A percentile compares a stretch with the other conserved stretches of the same genome.
Conservation (phyloP, 2,888 invertebrate genomes). For the Branchipolynoe longqiensis region DNA sequence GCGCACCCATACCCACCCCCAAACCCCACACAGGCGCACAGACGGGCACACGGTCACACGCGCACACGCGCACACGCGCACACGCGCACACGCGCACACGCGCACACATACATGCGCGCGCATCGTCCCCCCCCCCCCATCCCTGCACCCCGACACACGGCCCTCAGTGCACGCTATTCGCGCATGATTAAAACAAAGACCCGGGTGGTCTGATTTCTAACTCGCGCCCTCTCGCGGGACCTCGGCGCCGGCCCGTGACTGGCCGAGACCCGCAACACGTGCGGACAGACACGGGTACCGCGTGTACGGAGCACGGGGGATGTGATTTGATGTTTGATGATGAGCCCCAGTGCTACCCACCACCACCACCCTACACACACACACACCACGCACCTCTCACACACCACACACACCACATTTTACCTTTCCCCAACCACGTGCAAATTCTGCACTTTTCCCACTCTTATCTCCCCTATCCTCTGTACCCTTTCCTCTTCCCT, state of each 20-base stretch:
- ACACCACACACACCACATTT: slow-evolving; percentile 8
- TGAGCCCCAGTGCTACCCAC: not conserved
- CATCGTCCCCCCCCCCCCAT: too few relatives aligned
- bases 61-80: too few relatives aligned
- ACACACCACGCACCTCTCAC: not conserved
- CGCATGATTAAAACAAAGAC: slow-evolving; percentile 47
- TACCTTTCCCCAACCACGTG: too few relatives aligned
- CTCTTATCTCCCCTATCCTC: not conserved
- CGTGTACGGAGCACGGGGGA: not conserved
- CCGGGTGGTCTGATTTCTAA: slow-evolving; percentile 44
- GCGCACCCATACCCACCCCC: too few relatives aligned
- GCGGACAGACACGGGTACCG: slow-evolving; percentile 12
- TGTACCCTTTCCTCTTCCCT: not conserved
- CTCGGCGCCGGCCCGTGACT: slow-evolving; percentile 13
- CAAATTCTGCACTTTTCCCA: too few relatives aligned
- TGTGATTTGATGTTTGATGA: not conserved
- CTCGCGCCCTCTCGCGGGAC: not conserved
- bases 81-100: too few relatives aligned
- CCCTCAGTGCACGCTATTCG: not conserved
- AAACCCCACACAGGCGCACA: too few relatives aligned
- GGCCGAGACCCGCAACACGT: slow-evolving; percentile 32
- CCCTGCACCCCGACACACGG: too few relatives aligned
- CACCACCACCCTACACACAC: not conserved
- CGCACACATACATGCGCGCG: too few relatives aligned
- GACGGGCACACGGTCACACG: too few relatives aligned